phyloP scores from a whole-genome alignment of 2,797 vertebrate species.

The Aulostomus chinensis region DNA sequence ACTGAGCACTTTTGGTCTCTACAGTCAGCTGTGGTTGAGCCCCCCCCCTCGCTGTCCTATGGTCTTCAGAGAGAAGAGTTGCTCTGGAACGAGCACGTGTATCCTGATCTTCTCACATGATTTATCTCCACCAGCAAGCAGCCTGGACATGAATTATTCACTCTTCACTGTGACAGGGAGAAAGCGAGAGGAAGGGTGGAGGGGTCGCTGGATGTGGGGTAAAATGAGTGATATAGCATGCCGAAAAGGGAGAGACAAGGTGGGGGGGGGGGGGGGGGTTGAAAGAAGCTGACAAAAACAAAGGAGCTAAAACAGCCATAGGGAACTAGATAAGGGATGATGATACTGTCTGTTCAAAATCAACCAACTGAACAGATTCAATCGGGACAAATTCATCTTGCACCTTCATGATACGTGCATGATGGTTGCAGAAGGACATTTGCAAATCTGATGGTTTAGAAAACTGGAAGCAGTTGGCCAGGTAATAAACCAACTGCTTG shows the following conservation, averaged over 20 bases:
- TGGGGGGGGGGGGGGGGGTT: background rate
- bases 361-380: too few relatives aligned
- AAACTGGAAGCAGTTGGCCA: too few relatives aligned
- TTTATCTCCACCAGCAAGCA: constrained; percentile 68
- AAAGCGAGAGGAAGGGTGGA: constrained; percentile 21
- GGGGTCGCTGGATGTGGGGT: constrained; percentile 31
- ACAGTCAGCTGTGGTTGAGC: constrained; percentile 4
- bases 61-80: constrained; percentile 39
- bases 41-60: background rate
- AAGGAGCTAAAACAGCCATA: too few relatives aligned
- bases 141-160: constrained; percentile 75
- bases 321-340: too few relatives aligned
- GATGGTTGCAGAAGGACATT: too few relatives aligned
- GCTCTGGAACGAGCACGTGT: constrained; percentile 59
- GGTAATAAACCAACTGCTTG: too few relatives aligned
- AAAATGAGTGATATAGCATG: constrained; percentile 33
- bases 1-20: constrained; percentile 1
- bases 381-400: too few relatives aligned
- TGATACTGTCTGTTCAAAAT: too few relatives aligned
- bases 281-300: background rate
- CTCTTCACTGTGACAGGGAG: constrained; percentile 63
- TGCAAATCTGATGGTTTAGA: too few relatives aligned
- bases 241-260: constrained; percentile 11
- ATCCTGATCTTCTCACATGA: constrained; percentile 68
- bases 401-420: too few relatives aligned